These are phyloP conservation scores for Brienomyrus longianalis DNA, from an alignment of 2,113 vertebrate species.

Conservation along the genomic window DNA sequence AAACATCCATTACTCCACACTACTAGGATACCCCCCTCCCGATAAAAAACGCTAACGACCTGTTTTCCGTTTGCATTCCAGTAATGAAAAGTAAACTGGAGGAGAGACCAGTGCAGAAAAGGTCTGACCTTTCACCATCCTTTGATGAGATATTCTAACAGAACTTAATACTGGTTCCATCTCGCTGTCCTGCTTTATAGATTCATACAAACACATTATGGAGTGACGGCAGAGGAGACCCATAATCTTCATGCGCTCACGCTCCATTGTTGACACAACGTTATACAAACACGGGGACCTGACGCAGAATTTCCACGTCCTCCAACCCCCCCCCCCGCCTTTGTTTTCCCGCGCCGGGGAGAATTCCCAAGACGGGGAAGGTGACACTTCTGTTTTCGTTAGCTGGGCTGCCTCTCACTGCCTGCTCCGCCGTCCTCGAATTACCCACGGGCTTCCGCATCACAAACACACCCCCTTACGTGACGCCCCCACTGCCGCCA, in stretches of 20 bases:
- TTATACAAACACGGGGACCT: constrained; percentile 59
- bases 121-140: constrained; percentile 51
- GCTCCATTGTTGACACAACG: constrained; percentile 62
- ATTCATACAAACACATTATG: constrained; percentile 56
- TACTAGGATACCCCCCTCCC: constrained; percentile 38
- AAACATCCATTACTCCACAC: constrained; percentile 39
- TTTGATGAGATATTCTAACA: constrained; percentile 53
- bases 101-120: constrained; percentile 40
- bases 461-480: constrained; percentile 58
- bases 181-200: constrained; percentile 42
- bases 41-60: constrained; percentile 46
- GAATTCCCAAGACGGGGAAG: constrained; percentile 44
- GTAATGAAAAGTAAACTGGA: constrained; percentile 67
- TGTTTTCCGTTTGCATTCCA: constrained; percentile 56
- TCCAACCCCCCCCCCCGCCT: constrained; percentile 17
- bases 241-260: constrained; percentile 67
- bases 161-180: constrained; percentile 42
- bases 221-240: constrained; percentile 30
- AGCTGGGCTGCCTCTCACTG: constrained; percentile 51
- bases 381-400: constrained; percentile 59
- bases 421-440: constrained; percentile 45
- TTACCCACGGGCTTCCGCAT: constrained; percentile 49
- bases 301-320: constrained; percentile 59
- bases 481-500: constrained; percentile 32
- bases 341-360: constrained; percentile 34